A percentile compares a stretch with the other conserved stretches of the same genome.
These are phyloP conservation scores for Torymus auratus DNA, from an alignment of 2,888 invertebrate genomes.

Conservation along the genomic window DNA sequence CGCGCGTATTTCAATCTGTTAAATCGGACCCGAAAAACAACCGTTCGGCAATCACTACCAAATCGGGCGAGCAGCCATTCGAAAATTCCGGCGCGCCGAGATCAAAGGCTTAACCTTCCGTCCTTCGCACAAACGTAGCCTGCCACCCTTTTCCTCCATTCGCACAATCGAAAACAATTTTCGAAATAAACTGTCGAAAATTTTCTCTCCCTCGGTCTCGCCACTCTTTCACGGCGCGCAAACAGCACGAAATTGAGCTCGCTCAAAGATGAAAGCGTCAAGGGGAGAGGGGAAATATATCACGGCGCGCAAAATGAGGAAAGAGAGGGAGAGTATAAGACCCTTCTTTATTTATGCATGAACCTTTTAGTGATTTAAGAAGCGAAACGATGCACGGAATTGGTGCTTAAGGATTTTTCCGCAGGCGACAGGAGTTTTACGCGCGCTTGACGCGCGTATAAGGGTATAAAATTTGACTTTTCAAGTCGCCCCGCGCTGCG, in stretches of 20 bases:
- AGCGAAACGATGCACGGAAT: conserved; percentile 22
- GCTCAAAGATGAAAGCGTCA: no score
- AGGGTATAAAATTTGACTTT: no score
- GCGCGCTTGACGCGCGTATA: no score
- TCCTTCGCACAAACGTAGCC: no score
- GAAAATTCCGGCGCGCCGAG: neutral
- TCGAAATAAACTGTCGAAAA: no score
- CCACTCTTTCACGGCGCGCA: no score
- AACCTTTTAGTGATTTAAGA: conserved; percentile 37
- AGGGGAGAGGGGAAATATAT: neutral
- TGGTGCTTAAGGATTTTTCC: conserved; percentile 8
- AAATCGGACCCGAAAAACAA: neutral
- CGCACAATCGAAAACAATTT: no score
- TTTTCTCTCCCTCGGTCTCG: no score
- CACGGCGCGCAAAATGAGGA: neutral
- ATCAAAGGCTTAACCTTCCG: no score
- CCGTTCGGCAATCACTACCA: neutral
- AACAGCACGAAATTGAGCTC: no score
- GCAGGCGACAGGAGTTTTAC: neutral
- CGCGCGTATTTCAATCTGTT: neutral
- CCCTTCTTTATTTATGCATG: conserved; percentile 42
- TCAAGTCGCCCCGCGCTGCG: no score
- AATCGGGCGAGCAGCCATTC: neutral
- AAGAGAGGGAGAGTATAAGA: conserved; percentile 5
- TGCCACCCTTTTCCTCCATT: no score